A percentile compares a stretch with the other conserved stretches of the same genome.
Conservation (phyloP, 2,113 vertebrate genomes). For the Crypturellus undulatus region DNA sequence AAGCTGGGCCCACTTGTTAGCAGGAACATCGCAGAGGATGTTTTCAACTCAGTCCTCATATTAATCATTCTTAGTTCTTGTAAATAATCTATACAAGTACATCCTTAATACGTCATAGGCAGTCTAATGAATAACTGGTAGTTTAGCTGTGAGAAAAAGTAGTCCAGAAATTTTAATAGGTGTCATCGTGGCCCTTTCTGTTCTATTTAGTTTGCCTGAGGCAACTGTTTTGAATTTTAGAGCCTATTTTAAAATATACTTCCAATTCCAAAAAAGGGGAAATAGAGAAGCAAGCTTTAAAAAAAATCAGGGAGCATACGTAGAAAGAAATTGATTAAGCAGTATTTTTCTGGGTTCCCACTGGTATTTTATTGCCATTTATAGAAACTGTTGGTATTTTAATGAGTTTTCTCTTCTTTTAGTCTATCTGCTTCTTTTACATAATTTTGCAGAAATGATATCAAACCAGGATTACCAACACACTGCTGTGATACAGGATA, state of each 20-base stretch:
- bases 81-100: conserved; percentile 79
- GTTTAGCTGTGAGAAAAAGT: conserved; percentile 48
- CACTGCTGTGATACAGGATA: conserved; percentile 33
- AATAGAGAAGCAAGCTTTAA: conserved; percentile 36
- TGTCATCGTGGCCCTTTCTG: neutral
- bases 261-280: neutral
- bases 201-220: conserved; percentile 55
- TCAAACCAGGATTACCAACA: conserved; percentile 52
- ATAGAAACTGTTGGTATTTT: conserved; percentile 51
- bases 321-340: conserved; percentile 57
- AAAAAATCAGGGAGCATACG: conserved; percentile 44
- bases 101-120: conserved; percentile 76
- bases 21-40: conserved; percentile 73
- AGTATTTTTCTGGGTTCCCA: conserved; percentile 35
- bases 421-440: conserved; percentile 24
- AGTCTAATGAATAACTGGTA: conserved; percentile 63
- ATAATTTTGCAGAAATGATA: conserved; percentile 49
- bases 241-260: conserved; percentile 38
- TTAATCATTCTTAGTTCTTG: conserved; percentile 79
- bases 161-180: conserved; percentile 63
- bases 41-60: conserved; percentile 72
- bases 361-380: conserved; percentile 26
- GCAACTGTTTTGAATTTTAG: conserved; percentile 59
- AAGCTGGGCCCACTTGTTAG: conserved; percentile 78
- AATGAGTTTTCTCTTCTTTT: neutral